Evolutionary conservation across 2,888 invertebrate species (phyloP).

Genomic region (Gisinianus flammeolus): DNA sequence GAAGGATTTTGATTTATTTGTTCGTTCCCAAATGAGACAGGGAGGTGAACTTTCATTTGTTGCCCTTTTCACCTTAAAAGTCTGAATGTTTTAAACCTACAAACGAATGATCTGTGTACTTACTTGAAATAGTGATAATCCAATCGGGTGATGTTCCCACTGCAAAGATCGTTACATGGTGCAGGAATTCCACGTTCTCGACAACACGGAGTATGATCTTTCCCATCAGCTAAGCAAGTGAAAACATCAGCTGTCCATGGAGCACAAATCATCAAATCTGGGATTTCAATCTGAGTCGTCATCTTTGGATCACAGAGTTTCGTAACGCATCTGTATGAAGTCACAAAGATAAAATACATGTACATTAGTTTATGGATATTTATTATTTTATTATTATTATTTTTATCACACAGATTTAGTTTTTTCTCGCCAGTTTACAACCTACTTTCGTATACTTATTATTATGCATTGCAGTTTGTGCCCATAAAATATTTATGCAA

Average conservation of each 20-base stretch:
- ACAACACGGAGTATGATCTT: constrained; percentile 84
- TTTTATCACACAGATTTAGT: not conserved
- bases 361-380: no score
- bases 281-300: constrained; percentile 68
- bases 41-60: no score
- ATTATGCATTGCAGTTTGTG: no score
- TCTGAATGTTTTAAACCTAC: no score
- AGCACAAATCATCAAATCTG: constrained; percentile 87
- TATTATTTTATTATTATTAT: not conserved
- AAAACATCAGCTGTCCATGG: constrained; percentile 85
- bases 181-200: constrained; percentile 75
- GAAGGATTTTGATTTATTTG: no score
- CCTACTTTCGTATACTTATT: no score
- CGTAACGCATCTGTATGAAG: constrained; percentile 68
- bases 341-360: not conserved
- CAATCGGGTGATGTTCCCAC: constrained; percentile 77
- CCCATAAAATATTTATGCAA: no score
- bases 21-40: no score
- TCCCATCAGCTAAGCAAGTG: constrained; percentile 77
- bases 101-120: no score
- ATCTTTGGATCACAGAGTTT: constrained; percentile 78
- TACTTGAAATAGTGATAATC: constrained; percentile 84
- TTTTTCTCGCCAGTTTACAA: not conserved
- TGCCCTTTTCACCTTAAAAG: no score
- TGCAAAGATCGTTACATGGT: constrained; percentile 76